Base-by-base conservation (phyloP, 2,113 vertebrate species). In the Hydrochoerus hydrochaeris region DNA sequence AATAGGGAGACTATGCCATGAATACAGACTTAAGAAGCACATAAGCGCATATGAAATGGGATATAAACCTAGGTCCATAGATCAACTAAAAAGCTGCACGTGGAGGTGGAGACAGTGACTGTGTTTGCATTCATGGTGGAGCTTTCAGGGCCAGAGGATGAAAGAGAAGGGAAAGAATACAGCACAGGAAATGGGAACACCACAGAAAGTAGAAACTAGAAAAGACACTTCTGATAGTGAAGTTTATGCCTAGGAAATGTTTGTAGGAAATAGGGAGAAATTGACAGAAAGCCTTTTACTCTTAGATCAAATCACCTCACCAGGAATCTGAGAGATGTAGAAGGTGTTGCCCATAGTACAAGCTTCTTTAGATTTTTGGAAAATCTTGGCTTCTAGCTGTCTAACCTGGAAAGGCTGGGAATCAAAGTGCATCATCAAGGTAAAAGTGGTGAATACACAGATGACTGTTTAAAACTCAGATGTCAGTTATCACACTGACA, bases 341-440 rank as follows among this genome's bases (percentile, higher is more conserved):
- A 96, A 93, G 32, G 5, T 38, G 58, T 12, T 88, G 8, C 54
- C 58, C 13, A 38, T 1, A 94, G 26, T 65, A 52, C 78, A 58
- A 35, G 13, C 35, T 90, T 9, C 13, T 94, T 93, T 28, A 71
- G 81, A 65, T 41, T 52, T 92, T 85, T 93, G 28, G 67, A n/a
- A 97, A 92, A 87, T 83, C 54, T 84, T 96, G 24, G 9, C 20
- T 97, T 97, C n/a, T 12, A 69, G 17, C 20, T 97, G 11, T n/a
- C 28, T 88, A 30, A 19, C 26, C 38, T 41, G 28, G 69, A 60
- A 89, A 14, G 88, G 9, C 20, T 44, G 91, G 69, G 20, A 17
- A 71, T 95, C 57, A 75, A 83, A 95, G 81, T 94, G 35, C 41
- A 73, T 58, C 5, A 85, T 38, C 46, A 78, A 95, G 63, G 77